A percentile compares a stretch with the other conserved stretches of the same genome.
These are phyloP conservation scores for Cinara cedri DNA, from an alignment of 2,888 invertebrate genomes.

Conservation along the genomic window DNA sequence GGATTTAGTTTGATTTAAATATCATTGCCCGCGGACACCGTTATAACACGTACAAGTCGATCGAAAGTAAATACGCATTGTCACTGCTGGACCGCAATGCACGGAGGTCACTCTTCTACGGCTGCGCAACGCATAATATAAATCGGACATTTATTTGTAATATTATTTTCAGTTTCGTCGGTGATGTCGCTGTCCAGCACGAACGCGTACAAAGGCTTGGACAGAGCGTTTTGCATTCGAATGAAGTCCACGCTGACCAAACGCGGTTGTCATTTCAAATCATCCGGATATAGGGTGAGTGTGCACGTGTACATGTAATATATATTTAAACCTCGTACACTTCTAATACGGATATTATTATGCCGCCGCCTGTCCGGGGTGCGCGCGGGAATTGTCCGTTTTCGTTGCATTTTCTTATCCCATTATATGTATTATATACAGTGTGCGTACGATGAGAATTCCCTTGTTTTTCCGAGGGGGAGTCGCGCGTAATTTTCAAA, in stretches of 20 bases:
- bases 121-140: background rate
- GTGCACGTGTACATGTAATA: background rate
- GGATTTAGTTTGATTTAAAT: too few species aligned
- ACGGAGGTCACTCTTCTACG: too few species aligned
- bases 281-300: slow-evolving; percentile 92
- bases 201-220: slow-evolving; percentile 81
- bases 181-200: slow-evolving; percentile 79
- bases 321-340: background rate
- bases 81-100: too few species aligned
- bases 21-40: too few species aligned
- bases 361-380: background rate
- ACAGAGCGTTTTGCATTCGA: slow-evolving; percentile 90
- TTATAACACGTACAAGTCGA: too few species aligned
- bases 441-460: slow-evolving; percentile 21
- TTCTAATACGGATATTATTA: slow-evolving; percentile 47
- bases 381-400: slow-evolving; percentile 38
- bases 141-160: slow-evolving; percentile 10
- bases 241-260: slow-evolving; percentile 98
- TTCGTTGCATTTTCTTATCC: slow-evolving; percentile 35
- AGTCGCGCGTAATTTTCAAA: slow-evolving; percentile 38
- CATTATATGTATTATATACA: too few species aligned
- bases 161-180: slow-evolving; percentile 72
- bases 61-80: too few species aligned
- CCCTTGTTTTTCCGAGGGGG: slow-evolving; percentile 40
- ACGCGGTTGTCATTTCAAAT: slow-evolving; percentile 95